Evolutionary conservation across 1,140 invertebrate genomes (phyloP), one percentile per base, ranked within the genome.

Genomic region (Magallana gigas): DNA sequence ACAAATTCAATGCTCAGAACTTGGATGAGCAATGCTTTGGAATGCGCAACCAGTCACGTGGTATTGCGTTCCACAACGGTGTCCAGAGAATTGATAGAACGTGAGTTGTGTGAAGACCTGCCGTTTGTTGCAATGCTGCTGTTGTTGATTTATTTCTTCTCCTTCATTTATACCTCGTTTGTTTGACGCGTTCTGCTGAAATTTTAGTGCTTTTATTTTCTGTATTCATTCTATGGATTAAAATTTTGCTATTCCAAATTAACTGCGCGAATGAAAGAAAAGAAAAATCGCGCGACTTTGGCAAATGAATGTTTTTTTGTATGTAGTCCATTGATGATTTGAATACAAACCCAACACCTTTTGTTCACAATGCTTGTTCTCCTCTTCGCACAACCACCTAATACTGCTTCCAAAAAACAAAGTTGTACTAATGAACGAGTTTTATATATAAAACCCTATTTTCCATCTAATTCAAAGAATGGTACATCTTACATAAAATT

Each of bases 1-100:
- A 98, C 93, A 99, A 99, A 95, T 97, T 98, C 94, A 96, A 96
- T 62, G 97, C 98, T 6, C 95, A 98, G 83, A 97, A 97, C 68
- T 97, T 99, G 87, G 98, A 99, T 95, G 96, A 96, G 57, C 96
- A 97, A 93, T 97, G 97, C 93, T 94, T 95, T 90, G 96, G 97
- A 92, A 95, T 99, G 64, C 97, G 97, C 93, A 98, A 98, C 95
- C 96, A 96, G 89, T 98, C 97, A 16, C 95, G 97, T 91, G 98
- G 97, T 29, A 97, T 99, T 87, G 97, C 98, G 92, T 98, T 97
- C 94, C 98, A 98, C 94, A 97, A 97, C 80, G 98, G 98, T 86
- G 98, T 98, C 87, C 97, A 99, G 94, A 97, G 97, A 95, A 97
- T 97, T 92, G 97, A 98, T 96, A 97, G 97, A 76, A 98, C 97